Evolutionary conservation across 2,113 vertebrate genomes (phyloP).

Genomic region (Menura novaehollandiae): DNA sequence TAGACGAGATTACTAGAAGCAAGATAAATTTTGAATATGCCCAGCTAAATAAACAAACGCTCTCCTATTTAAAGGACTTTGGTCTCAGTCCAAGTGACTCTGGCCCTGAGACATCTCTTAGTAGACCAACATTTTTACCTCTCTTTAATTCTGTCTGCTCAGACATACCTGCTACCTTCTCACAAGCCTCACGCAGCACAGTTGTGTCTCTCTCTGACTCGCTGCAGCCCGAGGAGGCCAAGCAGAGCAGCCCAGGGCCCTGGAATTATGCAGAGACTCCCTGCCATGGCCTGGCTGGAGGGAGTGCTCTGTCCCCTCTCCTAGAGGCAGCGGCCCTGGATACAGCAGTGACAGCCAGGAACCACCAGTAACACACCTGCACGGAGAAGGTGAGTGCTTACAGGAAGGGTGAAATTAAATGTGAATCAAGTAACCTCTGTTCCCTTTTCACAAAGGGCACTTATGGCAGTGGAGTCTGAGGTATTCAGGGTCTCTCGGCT

Average conservation of each 20-base stretch:
- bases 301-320: not conserved
- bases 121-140: conserved; percentile 45
- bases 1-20: conserved; percentile 8
- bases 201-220: not conserved
- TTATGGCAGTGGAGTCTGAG: not conserved
- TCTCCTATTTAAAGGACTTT: conserved; percentile 31
- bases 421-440: not conserved
- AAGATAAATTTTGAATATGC: conserved; percentile 44
- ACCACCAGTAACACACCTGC: not conserved
- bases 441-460: not conserved
- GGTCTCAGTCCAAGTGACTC: conserved; percentile 1
- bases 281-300: not conserved
- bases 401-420: not conserved
- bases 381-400: conserved; percentile 4
- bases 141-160: not conserved
- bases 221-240: not conserved
- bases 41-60: conserved; percentile 31
- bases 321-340: not conserved
- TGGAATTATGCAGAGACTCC: not conserved
- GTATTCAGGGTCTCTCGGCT: not conserved
- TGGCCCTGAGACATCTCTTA: not conserved
- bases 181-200: not conserved
- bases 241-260: not conserved
- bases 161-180: not conserved
- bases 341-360: not conserved